These are phyloP conservation scores for Hylaeus volcanicus DNA, from an alignment of 1,140 invertebrate species.

Conservation along the genomic window DNA sequence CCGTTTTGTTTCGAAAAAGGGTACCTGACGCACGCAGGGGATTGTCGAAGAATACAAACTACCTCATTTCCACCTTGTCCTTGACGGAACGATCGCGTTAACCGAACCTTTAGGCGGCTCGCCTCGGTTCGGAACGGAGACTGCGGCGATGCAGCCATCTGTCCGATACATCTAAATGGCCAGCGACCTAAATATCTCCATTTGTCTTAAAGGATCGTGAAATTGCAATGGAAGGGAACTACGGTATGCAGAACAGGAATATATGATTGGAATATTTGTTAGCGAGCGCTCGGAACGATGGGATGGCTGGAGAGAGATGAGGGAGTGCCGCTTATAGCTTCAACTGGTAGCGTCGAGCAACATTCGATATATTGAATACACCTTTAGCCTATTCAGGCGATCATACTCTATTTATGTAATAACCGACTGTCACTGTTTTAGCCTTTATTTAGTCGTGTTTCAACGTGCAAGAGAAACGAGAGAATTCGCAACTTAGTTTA, in stretches of 20 bases:
- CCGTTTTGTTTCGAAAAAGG: constrained; percentile 40
- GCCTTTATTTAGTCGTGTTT: no score
- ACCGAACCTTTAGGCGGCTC: constrained; percentile 57
- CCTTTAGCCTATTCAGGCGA: no score
- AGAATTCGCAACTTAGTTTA: no score
- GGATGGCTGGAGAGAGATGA: not conserved
- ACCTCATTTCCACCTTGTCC: constrained; percentile 58
- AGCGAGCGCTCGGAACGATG: not conserved
- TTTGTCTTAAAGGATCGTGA: constrained; percentile 42
- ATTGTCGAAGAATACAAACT: constrained; percentile 59
- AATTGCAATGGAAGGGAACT: constrained; percentile 31
- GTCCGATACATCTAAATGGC: constrained; percentile 1
- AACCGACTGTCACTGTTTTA: no score
- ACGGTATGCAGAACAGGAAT: constrained; percentile 19
- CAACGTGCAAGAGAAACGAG: no score
- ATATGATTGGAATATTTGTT: constrained; percentile 41
- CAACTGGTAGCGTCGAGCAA: no score
- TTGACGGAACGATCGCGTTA: constrained; percentile 55
- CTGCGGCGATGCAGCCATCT: not conserved
- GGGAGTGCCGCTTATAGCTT: no score
- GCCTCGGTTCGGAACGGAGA: constrained; percentile 3
- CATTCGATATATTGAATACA: no score
- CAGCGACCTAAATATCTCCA: constrained; percentile 47
- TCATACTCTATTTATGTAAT: no score
- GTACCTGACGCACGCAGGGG: constrained; percentile 31